Evolutionary conservation across 2,888 invertebrate species (phyloP).

Genomic region (Stomorhina lunata): DNA sequence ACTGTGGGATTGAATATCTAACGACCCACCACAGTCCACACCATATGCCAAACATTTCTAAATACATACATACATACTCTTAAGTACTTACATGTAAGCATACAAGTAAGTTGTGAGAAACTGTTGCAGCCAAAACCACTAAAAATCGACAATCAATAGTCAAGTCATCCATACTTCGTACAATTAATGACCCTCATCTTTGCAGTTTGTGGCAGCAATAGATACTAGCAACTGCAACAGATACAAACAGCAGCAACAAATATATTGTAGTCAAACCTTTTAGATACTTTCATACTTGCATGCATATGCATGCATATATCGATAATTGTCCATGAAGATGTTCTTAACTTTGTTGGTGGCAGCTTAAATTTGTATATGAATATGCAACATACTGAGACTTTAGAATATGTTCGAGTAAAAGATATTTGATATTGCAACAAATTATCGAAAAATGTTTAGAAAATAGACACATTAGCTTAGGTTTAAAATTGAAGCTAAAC

Average conservation of each 20-base stretch:
- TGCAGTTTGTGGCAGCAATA: constrained; percentile 34
- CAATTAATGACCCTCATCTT: constrained; percentile 56
- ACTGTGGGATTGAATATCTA: constrained; percentile 16
- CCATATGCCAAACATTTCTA: background rate
- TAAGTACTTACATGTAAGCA: too few relatives aligned
- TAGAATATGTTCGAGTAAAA: background rate
- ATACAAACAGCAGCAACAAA: too few relatives aligned
- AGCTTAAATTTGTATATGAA: constrained; percentile 19
- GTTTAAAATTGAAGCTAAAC: constrained; percentile 3
- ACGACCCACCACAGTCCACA: constrained; percentile 52
- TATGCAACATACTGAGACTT: background rate
- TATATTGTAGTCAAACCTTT: background rate
- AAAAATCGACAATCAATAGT: constrained; percentile 47
- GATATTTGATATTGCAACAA: constrained; percentile 24
- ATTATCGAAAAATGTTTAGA: constrained; percentile 8
- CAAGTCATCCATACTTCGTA: constrained; percentile 41
- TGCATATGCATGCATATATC: background rate
- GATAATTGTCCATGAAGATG: constrained; percentile 35
- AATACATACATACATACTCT: background rate
- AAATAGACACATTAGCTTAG: background rate
- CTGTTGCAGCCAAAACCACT: constrained; percentile 38
- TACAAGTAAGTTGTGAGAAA: constrained; percentile 12
- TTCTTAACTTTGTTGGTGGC: background rate
- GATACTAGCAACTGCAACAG: background rate
- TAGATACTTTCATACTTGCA: too few relatives aligned